Evolutionary conservation across 2,888 invertebrate species (phyloP).

Genomic region (Cephonodes hylas): DNA sequence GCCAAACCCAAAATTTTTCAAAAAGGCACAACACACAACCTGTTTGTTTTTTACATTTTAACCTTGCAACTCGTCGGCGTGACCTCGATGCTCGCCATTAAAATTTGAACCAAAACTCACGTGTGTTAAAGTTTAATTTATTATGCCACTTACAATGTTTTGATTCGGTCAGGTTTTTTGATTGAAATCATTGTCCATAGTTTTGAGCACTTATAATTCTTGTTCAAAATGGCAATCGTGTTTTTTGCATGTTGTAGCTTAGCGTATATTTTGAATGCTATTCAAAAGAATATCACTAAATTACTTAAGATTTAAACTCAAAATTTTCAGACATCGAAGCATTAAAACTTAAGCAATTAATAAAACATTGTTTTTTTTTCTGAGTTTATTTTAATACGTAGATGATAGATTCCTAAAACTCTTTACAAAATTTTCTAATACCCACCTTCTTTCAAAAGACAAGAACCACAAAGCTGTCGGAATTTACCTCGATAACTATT

Average conservation of each 20-base stretch:
- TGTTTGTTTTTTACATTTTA: constrained; percentile 9
- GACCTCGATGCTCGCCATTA: not conserved
- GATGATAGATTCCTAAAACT: too few species aligned
- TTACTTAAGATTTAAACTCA: too few species aligned
- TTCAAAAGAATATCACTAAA: too few species aligned
- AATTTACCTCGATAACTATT: too few species aligned
- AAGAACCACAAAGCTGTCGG: too few species aligned
- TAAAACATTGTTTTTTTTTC: too few species aligned
- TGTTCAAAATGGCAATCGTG: not conserved
- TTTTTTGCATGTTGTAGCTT: not conserved
- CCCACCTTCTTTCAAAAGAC: too few species aligned
- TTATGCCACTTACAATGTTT: not conserved
- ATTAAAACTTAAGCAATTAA: too few species aligned
- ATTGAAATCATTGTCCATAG: not conserved
- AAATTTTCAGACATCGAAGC: too few species aligned
- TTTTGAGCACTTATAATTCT: not conserved
- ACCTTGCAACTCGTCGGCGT: not conserved
- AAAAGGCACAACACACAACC: constrained; percentile 2
- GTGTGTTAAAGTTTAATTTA: not conserved
- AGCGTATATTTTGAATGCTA: not conserved
- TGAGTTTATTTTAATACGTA: too few species aligned
- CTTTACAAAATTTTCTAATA: too few species aligned
- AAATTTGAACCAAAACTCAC: not conserved
- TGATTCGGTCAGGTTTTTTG: constrained; percentile 1
- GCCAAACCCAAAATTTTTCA: not conserved